phyloP scores from a whole-genome alignment of 2,113 vertebrate genomes.

The Lates calcarifer region DNA sequence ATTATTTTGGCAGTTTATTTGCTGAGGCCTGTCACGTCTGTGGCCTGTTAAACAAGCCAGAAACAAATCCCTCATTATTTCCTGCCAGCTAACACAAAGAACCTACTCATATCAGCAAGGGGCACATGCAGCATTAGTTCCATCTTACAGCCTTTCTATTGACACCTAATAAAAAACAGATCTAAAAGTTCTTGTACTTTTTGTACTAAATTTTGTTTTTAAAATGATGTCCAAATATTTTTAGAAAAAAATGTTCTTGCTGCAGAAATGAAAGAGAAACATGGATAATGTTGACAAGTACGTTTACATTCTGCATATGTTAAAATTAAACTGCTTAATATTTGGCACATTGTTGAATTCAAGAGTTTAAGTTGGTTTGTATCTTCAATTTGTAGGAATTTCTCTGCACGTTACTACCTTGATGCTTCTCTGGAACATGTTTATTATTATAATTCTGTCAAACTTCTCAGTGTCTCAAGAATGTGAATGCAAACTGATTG shows the following conservation, averaged over 20 bases:
- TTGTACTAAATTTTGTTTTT: too few species aligned
- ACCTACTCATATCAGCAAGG: background rate
- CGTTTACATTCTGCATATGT: too few species aligned
- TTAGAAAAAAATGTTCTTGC: too few species aligned
- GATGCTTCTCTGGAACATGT: background rate
- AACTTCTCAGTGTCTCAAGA: too few species aligned
- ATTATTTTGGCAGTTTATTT: background rate
- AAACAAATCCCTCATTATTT: conserved; percentile 6
- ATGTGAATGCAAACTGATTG: too few species aligned
- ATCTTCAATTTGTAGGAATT: background rate
- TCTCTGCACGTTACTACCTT: background rate
- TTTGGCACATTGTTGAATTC: too few species aligned
- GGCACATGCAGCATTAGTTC: background rate
- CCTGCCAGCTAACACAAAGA: background rate
- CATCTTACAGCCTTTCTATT: background rate
- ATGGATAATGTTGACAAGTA: too few species aligned
- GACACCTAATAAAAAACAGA: background rate
- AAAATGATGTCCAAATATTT: too few species aligned
- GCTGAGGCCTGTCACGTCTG: background rate
- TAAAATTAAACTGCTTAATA: background rate
- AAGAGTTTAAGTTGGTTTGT: too few species aligned
- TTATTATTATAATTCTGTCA: background rate
- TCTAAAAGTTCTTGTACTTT: background rate
- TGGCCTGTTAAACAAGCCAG: background rate
- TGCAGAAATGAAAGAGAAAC: background rate